Base-by-base conservation (phyloP, 2,113 vertebrate species). In the Oostethus manadensis region DNA sequence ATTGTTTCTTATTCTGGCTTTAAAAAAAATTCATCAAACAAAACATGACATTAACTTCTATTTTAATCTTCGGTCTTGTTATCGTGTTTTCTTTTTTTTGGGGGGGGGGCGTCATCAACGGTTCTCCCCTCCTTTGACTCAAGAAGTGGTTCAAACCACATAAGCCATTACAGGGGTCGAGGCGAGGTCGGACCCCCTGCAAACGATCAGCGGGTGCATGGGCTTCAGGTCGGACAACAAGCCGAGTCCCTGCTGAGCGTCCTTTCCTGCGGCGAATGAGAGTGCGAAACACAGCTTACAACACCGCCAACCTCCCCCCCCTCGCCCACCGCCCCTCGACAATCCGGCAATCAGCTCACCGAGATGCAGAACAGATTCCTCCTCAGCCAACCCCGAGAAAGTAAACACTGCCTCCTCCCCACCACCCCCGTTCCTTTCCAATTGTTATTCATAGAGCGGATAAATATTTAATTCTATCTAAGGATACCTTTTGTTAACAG, bases 401-500 rank as follows among this genome's bases (percentile, higher is more conserved):
- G 53, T 55, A 55, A 55, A 55, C 68, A 43, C 60, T 64, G 53
- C 71, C 70, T 72, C 62, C 70, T 78, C 70, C 70, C 63, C 73
- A 54, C 66, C 77, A 74, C 60, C 72, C 71, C 40, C 60, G 83
- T 80, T 13, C 76, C 83, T 26, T 61, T 68, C 74, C 83, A 82
- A 87, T 90, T 90, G 88, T 89, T 89, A 90, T 89, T 90, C 90
- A 87, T 87, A 83, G 87, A 86, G 73, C 62, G 15, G 82, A 88
- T 88, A 74, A 85, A 89, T 87, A 86, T 86, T 87, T 87, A 79
- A 89, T 87, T 78, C 80, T 63, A 80, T 87, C 84, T 87, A 85
- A 89, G 83, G 79, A 86, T 85, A 86, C 84, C 80, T 86, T 85
- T 87, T 91, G 89, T 90, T 89, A 89, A 91, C 88, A 89, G 87